Conservation (phyloP, 1,140 invertebrate species). For the Drosophila pseudoananassae region DNA sequence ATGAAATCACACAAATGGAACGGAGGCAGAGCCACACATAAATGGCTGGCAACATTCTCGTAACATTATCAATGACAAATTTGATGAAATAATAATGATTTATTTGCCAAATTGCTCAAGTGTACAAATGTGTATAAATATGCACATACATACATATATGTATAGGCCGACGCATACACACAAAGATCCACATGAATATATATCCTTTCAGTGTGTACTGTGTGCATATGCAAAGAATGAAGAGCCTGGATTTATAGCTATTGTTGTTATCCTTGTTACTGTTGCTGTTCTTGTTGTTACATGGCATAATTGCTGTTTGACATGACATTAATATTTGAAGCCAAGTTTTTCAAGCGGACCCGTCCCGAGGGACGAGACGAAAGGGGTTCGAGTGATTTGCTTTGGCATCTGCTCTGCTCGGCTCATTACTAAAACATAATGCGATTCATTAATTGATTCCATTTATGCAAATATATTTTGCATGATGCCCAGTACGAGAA, state of each 20-base stretch:
- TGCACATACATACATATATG: conserved; percentile 38
- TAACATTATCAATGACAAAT: conserved; percentile 80
- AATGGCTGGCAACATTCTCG: conserved; percentile 61
- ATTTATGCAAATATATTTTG: conserved; percentile 46
- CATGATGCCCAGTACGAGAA: conserved; percentile 1
- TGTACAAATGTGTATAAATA: conserved; percentile 54
- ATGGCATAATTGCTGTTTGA: conserved; percentile 80
- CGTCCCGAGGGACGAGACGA: conserved; percentile 2
- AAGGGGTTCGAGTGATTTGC: conserved; percentile 8
- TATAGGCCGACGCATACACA: conserved; percentile 23
- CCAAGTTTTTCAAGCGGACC: conserved; percentile 34
- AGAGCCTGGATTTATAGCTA: conserved; percentile 57
- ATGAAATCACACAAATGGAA: conserved; percentile 12
- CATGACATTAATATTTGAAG: conserved; percentile 82
- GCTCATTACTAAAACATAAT: conserved; percentile 54
- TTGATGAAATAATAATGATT: conserved; percentile 82
- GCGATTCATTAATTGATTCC: conserved; percentile 53
- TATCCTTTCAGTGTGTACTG: neutral
- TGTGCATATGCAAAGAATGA: conserved; percentile 61
- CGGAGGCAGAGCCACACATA: conserved; percentile 16
- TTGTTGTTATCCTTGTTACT: conserved; percentile 41
- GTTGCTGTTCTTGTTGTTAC: conserved; percentile 50
- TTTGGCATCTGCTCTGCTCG: conserved; percentile 27
- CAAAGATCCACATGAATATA: conserved; percentile 9
- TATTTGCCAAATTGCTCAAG: conserved; percentile 81